These are phyloP conservation scores for Spodoptera exigua DNA, from an alignment of 2,888 invertebrate species.

Conservation along the genomic window DNA sequence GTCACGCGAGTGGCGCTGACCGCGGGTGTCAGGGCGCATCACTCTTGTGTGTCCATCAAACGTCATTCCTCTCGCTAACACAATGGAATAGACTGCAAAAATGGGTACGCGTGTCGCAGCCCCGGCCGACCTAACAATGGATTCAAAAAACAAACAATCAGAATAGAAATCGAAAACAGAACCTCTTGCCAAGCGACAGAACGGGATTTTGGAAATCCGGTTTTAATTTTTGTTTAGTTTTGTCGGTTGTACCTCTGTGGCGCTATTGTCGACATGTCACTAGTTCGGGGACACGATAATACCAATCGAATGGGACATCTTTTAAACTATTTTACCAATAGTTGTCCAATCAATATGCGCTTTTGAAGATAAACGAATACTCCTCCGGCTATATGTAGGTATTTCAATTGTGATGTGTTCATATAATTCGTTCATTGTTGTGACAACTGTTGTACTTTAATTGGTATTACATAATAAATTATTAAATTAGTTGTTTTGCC, in stretches of 20 bases:
- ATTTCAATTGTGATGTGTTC: too few species aligned
- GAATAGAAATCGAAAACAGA: conserved; percentile 88
- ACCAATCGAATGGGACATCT: conserved; percentile 59
- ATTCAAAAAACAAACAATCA: conserved; percentile 86
- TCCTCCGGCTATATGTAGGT: not conserved
- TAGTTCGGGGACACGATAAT: conserved; percentile 63
- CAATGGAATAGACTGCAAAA: conserved; percentile 87
- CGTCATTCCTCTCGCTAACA: conserved; percentile 81
- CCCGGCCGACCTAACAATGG: conserved; percentile 82
- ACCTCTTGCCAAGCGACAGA: conserved; percentile 84
- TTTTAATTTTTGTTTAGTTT: conserved; percentile 82
- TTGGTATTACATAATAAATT: too few species aligned
- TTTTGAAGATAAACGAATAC: conserved; percentile 12
- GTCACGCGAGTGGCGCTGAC: conserved; percentile 9
- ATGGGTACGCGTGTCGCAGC: conserved; percentile 85
- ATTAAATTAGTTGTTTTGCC: too few species aligned
- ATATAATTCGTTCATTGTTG: not conserved
- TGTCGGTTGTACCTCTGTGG: conserved; percentile 71
- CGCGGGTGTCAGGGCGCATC: conserved; percentile 61
- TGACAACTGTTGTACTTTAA: too few species aligned
- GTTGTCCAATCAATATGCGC: conserved; percentile 11
- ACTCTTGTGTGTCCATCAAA: conserved; percentile 80
- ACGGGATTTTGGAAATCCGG: conserved; percentile 89
- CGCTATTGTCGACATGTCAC: conserved; percentile 74
- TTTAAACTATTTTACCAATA: conserved; percentile 20